Evolutionary conservation across 2,113 vertebrate genomes (phyloP), one percentile per base, ranked within the genome.

Genomic region (Actenoides hombroni): DNA sequence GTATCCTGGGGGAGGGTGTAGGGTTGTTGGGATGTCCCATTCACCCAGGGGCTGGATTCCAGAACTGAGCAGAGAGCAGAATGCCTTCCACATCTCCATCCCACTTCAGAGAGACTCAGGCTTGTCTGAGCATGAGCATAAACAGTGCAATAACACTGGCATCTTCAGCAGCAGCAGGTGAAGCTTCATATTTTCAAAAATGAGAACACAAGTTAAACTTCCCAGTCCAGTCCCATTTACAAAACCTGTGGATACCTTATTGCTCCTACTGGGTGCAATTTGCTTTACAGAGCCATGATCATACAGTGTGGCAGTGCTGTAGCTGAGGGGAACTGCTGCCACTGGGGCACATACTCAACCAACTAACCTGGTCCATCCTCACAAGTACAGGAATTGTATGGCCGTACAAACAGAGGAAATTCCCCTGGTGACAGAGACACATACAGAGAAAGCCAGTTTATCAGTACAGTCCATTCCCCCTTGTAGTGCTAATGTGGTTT

Each of bases 71-170:
- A 63, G 37, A 9, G 26, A 67, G 7, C 13, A 80, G 89, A 88
- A 86, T 46, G 16, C 3, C 35, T 53, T 79, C 16, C 16, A 7
- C 0, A 4, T 29, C 33, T 8, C 1, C 1, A 0, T 4, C 7
- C 5, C 2, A 0, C 35, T 65, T 78, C 35, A 61, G 7, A 6
- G 3, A 42, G 26, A 56, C 8, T 84, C 23, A 11, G 33, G 23
- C 3, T 82, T 53, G 10, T 16, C 35, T 53, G 29, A 9, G 3
- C 1, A 5, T 56, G 25, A 65, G 16, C 0, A 3, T 14, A 57
- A 59, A 61, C 6, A 67, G 12, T 1, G 1, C 0, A 0, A 48
- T 49, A 69, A 7, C 4, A 9, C 37, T 21, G 33, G 16, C 20
- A 59, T 29, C 65, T 78, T 83, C 42, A 37, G 24, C 48, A 73